Percentiles rank a stretch among this genome's conserved stretches.
Conservation (phyloP, 2,888 invertebrate species). For the Stenurella melanura region DNA sequence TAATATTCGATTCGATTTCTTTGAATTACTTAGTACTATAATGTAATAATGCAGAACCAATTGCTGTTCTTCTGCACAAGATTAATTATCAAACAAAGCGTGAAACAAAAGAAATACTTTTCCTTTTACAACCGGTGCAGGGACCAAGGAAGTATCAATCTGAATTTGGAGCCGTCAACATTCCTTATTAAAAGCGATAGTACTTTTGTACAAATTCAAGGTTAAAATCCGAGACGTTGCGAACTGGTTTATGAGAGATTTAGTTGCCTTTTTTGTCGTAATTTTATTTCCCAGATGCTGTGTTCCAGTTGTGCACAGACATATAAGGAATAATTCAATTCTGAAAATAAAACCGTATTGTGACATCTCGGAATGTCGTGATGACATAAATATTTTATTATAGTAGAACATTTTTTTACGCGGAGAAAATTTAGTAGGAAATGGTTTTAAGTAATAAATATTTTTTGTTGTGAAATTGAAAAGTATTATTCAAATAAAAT, state of each 20-base stretch:
- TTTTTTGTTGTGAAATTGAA: too few relatives aligned
- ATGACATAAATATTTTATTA: not conserved
- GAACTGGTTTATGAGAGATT: constrained; percentile 12
- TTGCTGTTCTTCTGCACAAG: too few relatives aligned
- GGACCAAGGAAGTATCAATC: not conserved
- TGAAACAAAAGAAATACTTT: not conserved
- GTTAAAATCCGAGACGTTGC: constrained; percentile 4
- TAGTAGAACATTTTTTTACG: not conserved
- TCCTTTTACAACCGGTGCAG: not conserved
- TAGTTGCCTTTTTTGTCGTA: constrained; percentile 16
- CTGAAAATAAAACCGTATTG: not conserved
- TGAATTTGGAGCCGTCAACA: not conserved
- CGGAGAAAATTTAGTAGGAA: not conserved
- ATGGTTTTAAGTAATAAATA: too few relatives aligned
- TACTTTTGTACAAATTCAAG: not conserved
- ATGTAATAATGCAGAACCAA: too few relatives aligned
- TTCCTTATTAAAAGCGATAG: constrained; percentile 12
- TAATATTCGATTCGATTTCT: too few relatives aligned
- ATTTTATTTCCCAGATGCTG: constrained; percentile 20
- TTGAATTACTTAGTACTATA: too few relatives aligned
- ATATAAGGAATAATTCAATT: constrained; percentile 4
- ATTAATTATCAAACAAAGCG: not conserved
- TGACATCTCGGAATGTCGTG: not conserved
- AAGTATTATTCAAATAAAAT: too few relatives aligned
- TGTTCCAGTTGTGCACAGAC: constrained; percentile 4